phyloP scores from a whole-genome alignment of 2,113 vertebrate genomes.

The Cololabis saira region DNA sequence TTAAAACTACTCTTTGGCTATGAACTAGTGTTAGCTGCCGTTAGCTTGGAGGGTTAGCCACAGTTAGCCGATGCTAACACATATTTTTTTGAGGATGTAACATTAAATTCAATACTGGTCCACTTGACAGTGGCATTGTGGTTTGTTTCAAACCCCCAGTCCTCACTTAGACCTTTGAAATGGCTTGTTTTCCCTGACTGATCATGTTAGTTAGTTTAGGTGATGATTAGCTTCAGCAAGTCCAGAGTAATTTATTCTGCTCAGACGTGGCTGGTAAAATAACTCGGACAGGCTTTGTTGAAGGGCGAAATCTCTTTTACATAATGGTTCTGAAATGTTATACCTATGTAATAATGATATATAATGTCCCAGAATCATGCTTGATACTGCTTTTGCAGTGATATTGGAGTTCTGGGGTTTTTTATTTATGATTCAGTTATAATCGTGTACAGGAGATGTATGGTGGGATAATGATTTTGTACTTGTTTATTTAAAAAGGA shows the following conservation, averaged over 20 bases:
- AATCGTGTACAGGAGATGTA: background rate
- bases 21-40: conserved; percentile 22
- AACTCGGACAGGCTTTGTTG: conserved; percentile 16
- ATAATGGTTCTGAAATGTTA: conserved; percentile 20
- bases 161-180: background rate
- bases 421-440: background rate
- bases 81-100: conserved; percentile 5
- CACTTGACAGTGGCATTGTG: background rate
- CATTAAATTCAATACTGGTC: background rate
- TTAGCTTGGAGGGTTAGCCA: conserved; percentile 35
- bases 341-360: background rate
- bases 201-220: background rate
- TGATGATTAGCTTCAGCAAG: conserved; percentile 26
- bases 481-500: no score
- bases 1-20: background rate
- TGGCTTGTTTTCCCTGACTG: background rate
- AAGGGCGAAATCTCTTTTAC: conserved; percentile 25
- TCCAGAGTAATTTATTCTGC: conserved; percentile 24
- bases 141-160: background rate
- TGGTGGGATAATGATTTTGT: background rate
- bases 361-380: background rate
- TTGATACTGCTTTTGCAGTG: conserved; percentile 24
- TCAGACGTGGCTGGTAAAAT: conserved; percentile 23
- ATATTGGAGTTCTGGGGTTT: background rate
- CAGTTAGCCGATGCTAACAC: conserved; percentile 37